Conservation (phyloP, 2,797 vertebrate species). For the Enteromius paludinosus region DNA sequence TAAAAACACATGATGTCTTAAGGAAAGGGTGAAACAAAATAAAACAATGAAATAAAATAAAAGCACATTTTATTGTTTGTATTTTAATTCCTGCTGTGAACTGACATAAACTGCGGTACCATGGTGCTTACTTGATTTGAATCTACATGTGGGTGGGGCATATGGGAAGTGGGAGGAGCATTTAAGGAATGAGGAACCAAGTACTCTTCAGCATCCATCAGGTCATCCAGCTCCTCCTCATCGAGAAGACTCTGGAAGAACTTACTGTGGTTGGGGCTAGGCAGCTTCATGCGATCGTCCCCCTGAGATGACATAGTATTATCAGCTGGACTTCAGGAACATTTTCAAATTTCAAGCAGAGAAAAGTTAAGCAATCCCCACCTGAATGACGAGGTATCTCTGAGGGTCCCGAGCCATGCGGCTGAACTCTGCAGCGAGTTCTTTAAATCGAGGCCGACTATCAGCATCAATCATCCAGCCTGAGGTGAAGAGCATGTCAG, state of each 20-base stretch:
- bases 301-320: slow-evolving; percentile 74
- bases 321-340: neutral
- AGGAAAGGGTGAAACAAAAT: neutral
- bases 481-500: slow-evolving; percentile 59
- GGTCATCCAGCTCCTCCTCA: slow-evolving; percentile 92
- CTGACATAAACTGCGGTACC: neutral
- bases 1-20: neutral
- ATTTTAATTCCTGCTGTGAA: neutral
- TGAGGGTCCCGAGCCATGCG: slow-evolving; percentile 98
- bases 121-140: slow-evolving; percentile 88
- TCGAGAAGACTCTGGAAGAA: slow-evolving; percentile 97
- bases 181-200: slow-evolving; percentile 91
- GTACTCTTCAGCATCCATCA: slow-evolving; percentile 98
- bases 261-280: slow-evolving; percentile 95
- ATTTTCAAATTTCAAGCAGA: neutral
- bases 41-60: neutral
- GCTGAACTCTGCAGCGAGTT: slow-evolving; percentile 96
- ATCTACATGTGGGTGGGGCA: slow-evolving; percentile 85
- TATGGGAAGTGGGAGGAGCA: slow-evolving; percentile 83
- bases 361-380: slow-evolving; percentile 63
- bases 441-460: slow-evolving; percentile 97
- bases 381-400: slow-evolving; percentile 97
- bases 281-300: slow-evolving; percentile 96
- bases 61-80: neutral
- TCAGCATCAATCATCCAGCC: slow-evolving; percentile 99